phyloP scores from a whole-genome alignment of 2,113 vertebrate species.

The Bagarius yarrelli region DNA sequence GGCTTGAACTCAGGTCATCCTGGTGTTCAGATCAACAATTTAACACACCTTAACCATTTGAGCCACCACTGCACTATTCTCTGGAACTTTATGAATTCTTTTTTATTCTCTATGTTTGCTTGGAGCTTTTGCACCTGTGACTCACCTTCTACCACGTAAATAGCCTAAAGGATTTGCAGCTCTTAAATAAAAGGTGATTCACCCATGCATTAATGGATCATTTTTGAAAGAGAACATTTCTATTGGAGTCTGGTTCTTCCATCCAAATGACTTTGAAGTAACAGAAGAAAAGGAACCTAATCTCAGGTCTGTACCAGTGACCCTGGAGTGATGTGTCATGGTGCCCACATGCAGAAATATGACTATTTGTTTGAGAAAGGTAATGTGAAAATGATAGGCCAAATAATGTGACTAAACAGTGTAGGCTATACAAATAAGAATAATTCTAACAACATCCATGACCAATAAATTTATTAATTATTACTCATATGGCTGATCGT shows the following conservation, averaged over 20 bases:
- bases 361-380: neutral
- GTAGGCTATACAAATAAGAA: constrained; percentile 18
- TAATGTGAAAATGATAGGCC: neutral
- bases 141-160: neutral
- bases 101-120: neutral
- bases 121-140: neutral
- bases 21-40: no score
- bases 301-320: neutral
- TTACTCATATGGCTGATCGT: neutral
- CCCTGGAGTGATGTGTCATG: neutral
- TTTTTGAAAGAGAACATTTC: neutral
- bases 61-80: no score
- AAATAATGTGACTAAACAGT: constrained; percentile 4
- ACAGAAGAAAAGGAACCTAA: no score
- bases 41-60: no score
- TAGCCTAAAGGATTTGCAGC: neutral
- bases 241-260: neutral
- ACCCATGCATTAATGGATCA: neutral
- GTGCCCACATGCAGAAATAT: neutral
- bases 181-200: neutral
- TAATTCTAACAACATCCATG: constrained; percentile 11
- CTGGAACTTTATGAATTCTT: neutral
- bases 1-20: no score
- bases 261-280: no score
- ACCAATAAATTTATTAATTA: neutral